These are phyloP conservation scores for Acrocephalus arundinaceus DNA, from an alignment of 2,113 vertebrate species.

Conservation along the genomic window DNA sequence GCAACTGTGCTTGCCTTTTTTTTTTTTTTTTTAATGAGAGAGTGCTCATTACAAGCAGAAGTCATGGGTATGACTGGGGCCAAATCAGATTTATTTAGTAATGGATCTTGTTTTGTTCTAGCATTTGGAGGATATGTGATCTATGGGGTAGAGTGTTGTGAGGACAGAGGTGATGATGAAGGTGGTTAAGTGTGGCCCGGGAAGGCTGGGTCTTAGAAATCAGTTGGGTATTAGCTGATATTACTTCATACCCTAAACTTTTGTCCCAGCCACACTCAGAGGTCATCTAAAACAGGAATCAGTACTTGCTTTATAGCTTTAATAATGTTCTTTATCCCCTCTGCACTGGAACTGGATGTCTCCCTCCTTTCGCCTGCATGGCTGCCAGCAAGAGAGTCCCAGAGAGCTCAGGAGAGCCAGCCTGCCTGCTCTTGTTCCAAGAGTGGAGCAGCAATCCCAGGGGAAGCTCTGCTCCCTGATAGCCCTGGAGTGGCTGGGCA, in stretches of 20 bases:
- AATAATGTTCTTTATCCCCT: not conserved
- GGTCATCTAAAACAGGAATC: not conserved
- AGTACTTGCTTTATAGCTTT: not conserved
- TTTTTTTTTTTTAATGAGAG: not conserved
- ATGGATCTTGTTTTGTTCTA: not conserved
- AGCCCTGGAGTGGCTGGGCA: not conserved
- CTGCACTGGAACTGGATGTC: not conserved
- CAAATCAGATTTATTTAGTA: not conserved
- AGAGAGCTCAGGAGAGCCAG: not conserved
- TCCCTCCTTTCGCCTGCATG: not conserved
- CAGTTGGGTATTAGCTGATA: not conserved
- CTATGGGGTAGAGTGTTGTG: not conserved
- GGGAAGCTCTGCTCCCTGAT: not conserved
- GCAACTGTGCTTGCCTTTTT: not conserved
- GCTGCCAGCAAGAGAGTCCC: not conserved
- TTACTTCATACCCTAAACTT: not conserved
- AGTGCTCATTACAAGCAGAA: not conserved
- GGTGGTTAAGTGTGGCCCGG: not conserved
- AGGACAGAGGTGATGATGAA: not conserved
- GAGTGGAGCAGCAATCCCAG: not conserved
- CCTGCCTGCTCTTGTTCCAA: not conserved
- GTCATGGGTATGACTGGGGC: not conserved
- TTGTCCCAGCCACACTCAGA: not conserved
- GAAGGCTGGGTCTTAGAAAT: not conserved
- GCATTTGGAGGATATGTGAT: not conserved